These are phyloP conservation scores for Tortricodes alternella DNA, from an alignment of 2,888 invertebrate genomes.

Conservation along the genomic window DNA sequence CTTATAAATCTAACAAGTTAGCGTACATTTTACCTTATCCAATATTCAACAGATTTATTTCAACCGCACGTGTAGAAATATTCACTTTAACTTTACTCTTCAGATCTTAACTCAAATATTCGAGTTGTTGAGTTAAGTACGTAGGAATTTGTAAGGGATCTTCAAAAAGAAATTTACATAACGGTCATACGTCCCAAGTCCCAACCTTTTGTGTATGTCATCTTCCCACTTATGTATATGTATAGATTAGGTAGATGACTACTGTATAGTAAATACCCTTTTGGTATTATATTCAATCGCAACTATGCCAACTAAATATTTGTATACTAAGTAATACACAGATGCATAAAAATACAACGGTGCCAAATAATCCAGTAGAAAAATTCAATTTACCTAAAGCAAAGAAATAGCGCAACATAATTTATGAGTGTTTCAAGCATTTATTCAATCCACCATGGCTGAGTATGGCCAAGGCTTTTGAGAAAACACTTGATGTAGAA, in stretches of 20 bases:
- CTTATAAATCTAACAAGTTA: background rate
- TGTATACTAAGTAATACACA: no score
- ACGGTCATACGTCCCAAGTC: slow-evolving; percentile 17
- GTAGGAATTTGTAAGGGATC: slow-evolving; percentile 12
- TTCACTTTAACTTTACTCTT: slow-evolving; percentile 12
- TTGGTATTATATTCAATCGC: no score
- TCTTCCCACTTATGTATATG: slow-evolving; percentile 5
- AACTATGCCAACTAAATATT: no score
- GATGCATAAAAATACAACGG: no score
- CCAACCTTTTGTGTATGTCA: slow-evolving; percentile 8
- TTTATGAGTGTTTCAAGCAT: slow-evolving; percentile 28
- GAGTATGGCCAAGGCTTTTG: slow-evolving; percentile 34
- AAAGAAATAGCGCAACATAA: slow-evolving; percentile 27
- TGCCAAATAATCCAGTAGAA: background rate
- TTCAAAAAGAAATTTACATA: slow-evolving; percentile 24
- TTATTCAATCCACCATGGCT: slow-evolving; percentile 31
- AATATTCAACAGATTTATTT: slow-evolving; percentile 10
- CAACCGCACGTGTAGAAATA: slow-evolving; percentile 14
- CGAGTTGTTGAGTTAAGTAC: slow-evolving; percentile 15
- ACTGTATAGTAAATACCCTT: no score
- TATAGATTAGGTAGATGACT: no score
- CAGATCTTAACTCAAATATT: slow-evolving; percentile 18
- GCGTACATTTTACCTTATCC: background rate
- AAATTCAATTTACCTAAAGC: background rate
- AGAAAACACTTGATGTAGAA: slow-evolving; percentile 58